These are phyloP conservation scores for Microtus richardsoni DNA, from an alignment of 2,113 vertebrate genomes.

Conservation along the genomic window DNA sequence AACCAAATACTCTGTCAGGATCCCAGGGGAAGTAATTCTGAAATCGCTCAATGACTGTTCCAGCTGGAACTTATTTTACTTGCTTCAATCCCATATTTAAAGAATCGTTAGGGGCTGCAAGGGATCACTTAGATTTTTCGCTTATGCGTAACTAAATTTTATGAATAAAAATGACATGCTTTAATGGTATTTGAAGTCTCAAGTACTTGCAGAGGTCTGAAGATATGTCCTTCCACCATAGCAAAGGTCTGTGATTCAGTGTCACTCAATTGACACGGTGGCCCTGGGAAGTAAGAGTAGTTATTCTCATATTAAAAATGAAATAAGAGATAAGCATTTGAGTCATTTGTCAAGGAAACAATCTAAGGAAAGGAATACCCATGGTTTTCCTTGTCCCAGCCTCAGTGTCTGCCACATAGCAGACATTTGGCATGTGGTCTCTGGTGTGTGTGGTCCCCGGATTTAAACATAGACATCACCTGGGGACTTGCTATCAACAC, in stretches of 20 bases:
- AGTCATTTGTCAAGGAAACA: conserved; percentile 38
- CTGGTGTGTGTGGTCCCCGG: background rate
- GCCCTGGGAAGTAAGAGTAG: conserved; percentile 26
- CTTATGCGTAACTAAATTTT: conserved; percentile 76
- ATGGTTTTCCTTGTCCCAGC: background rate
- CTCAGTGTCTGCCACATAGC: background rate
- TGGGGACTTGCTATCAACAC: background rate
- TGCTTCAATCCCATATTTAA: conserved; percentile 77
- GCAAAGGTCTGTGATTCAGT: conserved; percentile 64
- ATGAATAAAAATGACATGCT: conserved; percentile 77
- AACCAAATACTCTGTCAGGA: conserved; percentile 14
- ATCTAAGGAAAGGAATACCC: background rate
- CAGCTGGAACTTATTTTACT: conserved; percentile 75
- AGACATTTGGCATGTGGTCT: rapidly evolving
- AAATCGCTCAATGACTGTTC: conserved; percentile 46
- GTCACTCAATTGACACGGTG: conserved; percentile 65
- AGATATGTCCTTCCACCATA: conserved; percentile 60
- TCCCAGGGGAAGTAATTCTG: conserved; percentile 34
- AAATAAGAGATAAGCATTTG: conserved; percentile 9
- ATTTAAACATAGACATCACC: no score
- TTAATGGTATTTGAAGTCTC: conserved; percentile 68
- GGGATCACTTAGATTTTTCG: conserved; percentile 74
- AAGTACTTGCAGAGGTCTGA: conserved; percentile 62
- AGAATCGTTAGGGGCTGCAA: conserved; percentile 64
- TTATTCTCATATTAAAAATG: conserved; percentile 57